phyloP scores from a whole-genome alignment of 2,888 invertebrate species.

The Leptopilina drosophilae region DNA sequence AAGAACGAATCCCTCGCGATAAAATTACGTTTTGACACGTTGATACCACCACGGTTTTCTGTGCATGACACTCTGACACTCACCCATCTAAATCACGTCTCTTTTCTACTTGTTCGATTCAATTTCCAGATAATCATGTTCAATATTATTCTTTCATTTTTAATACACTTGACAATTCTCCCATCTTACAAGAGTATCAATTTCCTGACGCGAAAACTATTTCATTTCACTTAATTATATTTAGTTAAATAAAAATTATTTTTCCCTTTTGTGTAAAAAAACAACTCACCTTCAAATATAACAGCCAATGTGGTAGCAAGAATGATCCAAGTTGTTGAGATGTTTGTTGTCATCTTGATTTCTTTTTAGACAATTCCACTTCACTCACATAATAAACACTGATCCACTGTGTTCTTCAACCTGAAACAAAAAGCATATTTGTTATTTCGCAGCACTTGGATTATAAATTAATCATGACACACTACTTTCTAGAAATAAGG shows the following conservation, averaged over 20 bases:
- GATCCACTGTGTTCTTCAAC: not conserved
- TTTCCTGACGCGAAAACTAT: not conserved
- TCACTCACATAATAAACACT: slow-evolving; percentile 32
- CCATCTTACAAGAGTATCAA: not conserved
- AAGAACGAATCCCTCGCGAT: slow-evolving; percentile 31
- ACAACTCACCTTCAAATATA: slow-evolving; percentile 50
- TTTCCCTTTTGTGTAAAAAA: not conserved
- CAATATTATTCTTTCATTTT: not conserved
- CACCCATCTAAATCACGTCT: not conserved
- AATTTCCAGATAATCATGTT: slow-evolving; percentile 11
- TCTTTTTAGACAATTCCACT: slow-evolving; percentile 9
- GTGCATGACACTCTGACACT: slow-evolving; percentile 21
- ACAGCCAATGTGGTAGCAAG: slow-evolving; percentile 49
- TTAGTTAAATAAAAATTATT: not conserved
- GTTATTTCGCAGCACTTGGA: not conserved
- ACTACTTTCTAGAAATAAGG: no score
- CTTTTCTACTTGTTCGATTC: slow-evolving; percentile 6
- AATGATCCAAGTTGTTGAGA: slow-evolving; percentile 53
- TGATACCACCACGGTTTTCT: slow-evolving; percentile 19
- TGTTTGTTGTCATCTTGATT: slow-evolving; percentile 39
- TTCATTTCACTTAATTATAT: not conserved
- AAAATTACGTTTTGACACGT: slow-evolving; percentile 39
- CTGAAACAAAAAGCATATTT: slow-evolving; percentile 18
- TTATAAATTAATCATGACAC: no score
- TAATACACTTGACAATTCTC: not conserved